These are phyloP conservation scores for Andrena cerasifolii DNA, from an alignment of 1,140 invertebrate species.

Conservation along the genomic window DNA sequence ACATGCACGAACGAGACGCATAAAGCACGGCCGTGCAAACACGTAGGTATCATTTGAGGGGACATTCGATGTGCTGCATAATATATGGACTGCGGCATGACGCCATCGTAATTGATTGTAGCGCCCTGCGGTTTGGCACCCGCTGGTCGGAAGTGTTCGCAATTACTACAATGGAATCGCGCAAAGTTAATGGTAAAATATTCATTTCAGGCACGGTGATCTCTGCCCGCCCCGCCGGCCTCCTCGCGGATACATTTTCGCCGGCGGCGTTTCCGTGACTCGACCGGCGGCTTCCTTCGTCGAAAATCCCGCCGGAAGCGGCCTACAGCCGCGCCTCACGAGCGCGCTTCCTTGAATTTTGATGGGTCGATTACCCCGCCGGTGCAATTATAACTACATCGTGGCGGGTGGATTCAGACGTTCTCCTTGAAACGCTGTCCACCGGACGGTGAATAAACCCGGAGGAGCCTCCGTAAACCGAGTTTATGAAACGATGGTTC, in stretches of 20 bases:
- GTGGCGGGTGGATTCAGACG: background rate
- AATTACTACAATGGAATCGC: slow-evolving; percentile 78
- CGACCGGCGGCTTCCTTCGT: background rate
- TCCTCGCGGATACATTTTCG: slow-evolving; percentile 23
- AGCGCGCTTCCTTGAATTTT: slow-evolving; percentile 48
- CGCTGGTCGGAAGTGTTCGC: slow-evolving; percentile 77
- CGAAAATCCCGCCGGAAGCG: slow-evolving; percentile 42
- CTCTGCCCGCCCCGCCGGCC: slow-evolving; percentile 28
- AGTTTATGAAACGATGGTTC: no score
- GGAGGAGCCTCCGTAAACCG: no score
- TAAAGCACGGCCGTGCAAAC: slow-evolving; percentile 67
- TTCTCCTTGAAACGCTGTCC: background rate
- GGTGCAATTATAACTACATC: background rate
- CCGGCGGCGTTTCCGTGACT: slow-evolving; percentile 7
- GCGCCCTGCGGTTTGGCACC: slow-evolving; percentile 78
- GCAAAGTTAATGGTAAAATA: slow-evolving; percentile 80
- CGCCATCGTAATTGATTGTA: slow-evolving; percentile 78
- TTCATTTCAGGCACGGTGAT: slow-evolving; percentile 74
- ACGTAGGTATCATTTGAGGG: slow-evolving; percentile 76
- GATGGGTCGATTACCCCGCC: slow-evolving; percentile 38
- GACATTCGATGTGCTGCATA: slow-evolving; percentile 76
- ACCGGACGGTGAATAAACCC: no score
- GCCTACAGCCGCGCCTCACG: background rate
- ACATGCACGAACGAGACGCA: slow-evolving; percentile 44
- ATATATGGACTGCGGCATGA: slow-evolving; percentile 76